A percentile compares a stretch with the other conserved stretches of the same genome.
Conservation (phyloP, 2,113 vertebrate genomes). For the Platysternon megacephalum region DNA sequence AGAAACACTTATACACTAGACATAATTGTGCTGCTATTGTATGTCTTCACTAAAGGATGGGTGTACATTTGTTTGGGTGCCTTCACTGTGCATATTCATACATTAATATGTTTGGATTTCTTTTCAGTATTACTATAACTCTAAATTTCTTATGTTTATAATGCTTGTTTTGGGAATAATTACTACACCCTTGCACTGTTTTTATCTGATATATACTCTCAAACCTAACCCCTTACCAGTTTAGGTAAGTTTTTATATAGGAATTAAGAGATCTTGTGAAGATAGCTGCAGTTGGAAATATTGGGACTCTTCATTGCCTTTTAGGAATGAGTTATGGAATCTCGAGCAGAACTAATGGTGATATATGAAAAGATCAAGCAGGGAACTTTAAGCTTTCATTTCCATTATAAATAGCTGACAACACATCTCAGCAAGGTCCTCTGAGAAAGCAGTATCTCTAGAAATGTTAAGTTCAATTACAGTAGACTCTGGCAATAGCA, state of each 20-base stretch:
- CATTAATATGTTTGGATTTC: background rate
- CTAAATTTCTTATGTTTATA: background rate
- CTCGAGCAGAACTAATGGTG: background rate
- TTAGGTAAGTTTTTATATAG: background rate
- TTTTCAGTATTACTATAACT: background rate
- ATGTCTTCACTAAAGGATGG: too few relatives aligned
- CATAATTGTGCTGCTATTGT: background rate
- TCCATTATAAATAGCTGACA: background rate
- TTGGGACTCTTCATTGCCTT: background rate
- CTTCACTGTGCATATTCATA: background rate
- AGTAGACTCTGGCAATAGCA: background rate
- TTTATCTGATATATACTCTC: background rate
- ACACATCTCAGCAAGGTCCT: background rate
- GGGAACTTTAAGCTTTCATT: background rate
- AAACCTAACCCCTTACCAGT: background rate
- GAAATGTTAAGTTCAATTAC: background rate
- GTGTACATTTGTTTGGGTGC: background rate
- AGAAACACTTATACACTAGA: background rate
- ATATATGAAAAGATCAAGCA: background rate
- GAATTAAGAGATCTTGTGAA: background rate
- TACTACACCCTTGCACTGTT: background rate
- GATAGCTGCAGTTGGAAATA: background rate
- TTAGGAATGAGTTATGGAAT: background rate
- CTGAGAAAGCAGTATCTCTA: background rate
- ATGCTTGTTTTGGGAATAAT: background rate